Percentiles rank a stretch among this genome's conserved stretches.
phyloP scores from a whole-genome alignment of 2,888 invertebrate genomes.

The Lepidocyrtinus sp. region DNA sequence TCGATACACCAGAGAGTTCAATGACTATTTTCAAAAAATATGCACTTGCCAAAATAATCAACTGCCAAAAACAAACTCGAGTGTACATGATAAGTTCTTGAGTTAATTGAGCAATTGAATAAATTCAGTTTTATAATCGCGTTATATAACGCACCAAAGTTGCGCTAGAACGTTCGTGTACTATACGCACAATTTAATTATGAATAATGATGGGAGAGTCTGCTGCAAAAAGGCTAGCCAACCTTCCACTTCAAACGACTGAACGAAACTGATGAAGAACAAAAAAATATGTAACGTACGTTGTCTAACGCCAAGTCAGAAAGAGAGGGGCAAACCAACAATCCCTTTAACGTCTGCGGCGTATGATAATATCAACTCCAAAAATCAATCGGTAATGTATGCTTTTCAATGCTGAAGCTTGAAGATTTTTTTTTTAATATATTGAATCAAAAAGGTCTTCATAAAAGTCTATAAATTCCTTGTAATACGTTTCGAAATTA shows the following conservation, averaged over 20 bases:
- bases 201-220: background rate
- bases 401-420: background rate
- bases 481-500: no score
- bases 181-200: background rate
- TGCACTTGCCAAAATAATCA: background rate
- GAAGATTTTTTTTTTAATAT: background rate
- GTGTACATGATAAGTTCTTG: background rate
- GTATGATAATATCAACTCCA: no score
- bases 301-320: background rate
- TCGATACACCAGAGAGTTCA: background rate
- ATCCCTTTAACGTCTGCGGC: no score
- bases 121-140: no score
- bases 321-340: no score
- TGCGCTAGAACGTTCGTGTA: background rate
- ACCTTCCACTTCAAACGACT: slow-evolving; percentile 4
- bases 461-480: no score
- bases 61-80: background rate
- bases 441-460: no score
- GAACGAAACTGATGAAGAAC: background rate
- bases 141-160: background rate
- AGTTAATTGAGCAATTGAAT: background rate
- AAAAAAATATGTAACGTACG: background rate
- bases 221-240: background rate
- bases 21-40: background rate
- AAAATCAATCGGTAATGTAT: background rate